A percentile compares a stretch with the other conserved stretches of the same genome.
These are phyloP conservation scores for Lasioglossum marginatum DNA, from an alignment of 2,888 invertebrate genomes.

Conservation along the genomic window DNA sequence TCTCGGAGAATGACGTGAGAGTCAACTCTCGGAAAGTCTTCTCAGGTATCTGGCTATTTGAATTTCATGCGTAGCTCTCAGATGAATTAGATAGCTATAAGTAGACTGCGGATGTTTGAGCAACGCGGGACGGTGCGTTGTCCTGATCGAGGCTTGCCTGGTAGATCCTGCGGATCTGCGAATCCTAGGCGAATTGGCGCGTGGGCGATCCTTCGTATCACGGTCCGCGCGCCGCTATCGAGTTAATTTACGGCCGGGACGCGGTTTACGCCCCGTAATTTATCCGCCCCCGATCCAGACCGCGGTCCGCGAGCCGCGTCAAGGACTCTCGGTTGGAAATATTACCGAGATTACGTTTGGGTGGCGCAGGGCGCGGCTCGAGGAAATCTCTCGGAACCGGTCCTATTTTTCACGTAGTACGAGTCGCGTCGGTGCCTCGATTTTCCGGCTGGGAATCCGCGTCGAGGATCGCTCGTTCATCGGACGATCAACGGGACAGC, in stretches of 20 bases:
- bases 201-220: constrained; percentile 61
- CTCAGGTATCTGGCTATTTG: too few species aligned
- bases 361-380: constrained; percentile 50
- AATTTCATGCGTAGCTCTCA: too few species aligned
- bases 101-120: too few species aligned
- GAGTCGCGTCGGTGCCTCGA: not conserved
- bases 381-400: constrained; percentile 29
- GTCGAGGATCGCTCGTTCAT: not conserved
- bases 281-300: constrained; percentile 60
- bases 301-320: constrained; percentile 33
- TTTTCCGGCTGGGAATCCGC: not conserved
- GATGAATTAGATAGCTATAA: too few species aligned
- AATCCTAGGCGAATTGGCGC: constrained; percentile 41
- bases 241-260: constrained; percentile 65
- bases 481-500: constrained; percentile 8
- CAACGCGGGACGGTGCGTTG: too few species aligned
- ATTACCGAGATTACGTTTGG: constrained; percentile 60
- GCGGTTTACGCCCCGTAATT: constrained; percentile 71
- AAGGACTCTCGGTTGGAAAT: constrained; percentile 44
- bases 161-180: not conserved
- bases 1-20: too few species aligned
- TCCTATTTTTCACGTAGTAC: not conserved
- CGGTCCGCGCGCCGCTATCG: constrained; percentile 56
- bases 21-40: too few species aligned
- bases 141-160: not conserved